Evolutionary conservation across 1,140 invertebrate genomes (phyloP).

Genomic region (Drosophila novamexicana): DNA sequence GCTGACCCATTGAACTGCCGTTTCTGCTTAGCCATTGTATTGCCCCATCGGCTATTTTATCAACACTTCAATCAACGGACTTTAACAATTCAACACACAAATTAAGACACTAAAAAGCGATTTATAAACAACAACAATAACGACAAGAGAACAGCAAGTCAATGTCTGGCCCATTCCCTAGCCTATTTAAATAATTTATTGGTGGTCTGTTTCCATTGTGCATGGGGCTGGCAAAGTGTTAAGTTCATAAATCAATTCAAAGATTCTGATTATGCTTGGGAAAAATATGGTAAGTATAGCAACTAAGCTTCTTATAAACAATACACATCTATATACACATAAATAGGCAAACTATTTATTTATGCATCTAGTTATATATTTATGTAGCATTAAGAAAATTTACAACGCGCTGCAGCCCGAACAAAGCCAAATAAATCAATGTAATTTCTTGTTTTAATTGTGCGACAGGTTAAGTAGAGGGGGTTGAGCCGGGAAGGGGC

Average conservation of each 20-base stretch:
- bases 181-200: conserved; percentile 48
- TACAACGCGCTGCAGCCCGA: conserved; percentile 26
- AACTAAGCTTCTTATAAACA: conserved; percentile 17
- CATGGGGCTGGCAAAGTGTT: conserved; percentile 47
- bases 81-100: conserved; percentile 45
- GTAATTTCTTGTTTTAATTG: conserved; percentile 65
- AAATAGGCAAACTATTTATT: conserved; percentile 39
- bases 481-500: neutral
- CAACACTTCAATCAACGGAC: conserved; percentile 33
- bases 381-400: conserved; percentile 55
- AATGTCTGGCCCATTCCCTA: conserved; percentile 13
- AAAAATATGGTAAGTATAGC: conserved; percentile 31
- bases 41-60: conserved; percentile 28
- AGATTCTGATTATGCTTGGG: conserved; percentile 46
- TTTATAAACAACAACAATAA: conserved; percentile 24
- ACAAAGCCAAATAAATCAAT: conserved; percentile 61
- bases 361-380: conserved; percentile 52
- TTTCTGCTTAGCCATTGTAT: conserved; percentile 19
- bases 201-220: conserved; percentile 12
- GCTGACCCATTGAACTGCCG: conserved; percentile 11
- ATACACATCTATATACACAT: neutral
- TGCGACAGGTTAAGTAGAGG: conserved; percentile 42
- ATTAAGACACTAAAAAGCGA: conserved; percentile 49
- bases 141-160: conserved; percentile 9
- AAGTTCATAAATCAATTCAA: conserved; percentile 60